Conservation (phyloP, 1,140 invertebrate genomes). For the Conus ventricosus region DNA sequence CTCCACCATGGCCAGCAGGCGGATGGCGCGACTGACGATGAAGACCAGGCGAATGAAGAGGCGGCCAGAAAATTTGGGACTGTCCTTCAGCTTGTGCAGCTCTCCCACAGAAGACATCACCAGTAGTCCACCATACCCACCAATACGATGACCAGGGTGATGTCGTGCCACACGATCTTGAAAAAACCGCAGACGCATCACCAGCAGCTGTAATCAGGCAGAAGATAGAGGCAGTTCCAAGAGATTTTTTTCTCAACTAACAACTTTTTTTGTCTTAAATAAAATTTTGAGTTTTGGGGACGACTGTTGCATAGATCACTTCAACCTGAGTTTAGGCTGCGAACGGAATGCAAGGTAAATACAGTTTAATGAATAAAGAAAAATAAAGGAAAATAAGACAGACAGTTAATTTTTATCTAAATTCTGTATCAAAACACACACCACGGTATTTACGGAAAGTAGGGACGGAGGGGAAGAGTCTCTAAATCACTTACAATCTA, state of each 20-base stretch:
- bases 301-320: too few relatives aligned
- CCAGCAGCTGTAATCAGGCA: conserved; percentile 19
- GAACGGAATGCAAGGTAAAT: too few relatives aligned
- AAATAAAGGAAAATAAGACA: too few relatives aligned
- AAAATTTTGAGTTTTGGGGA: background rate
- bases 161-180: conserved; percentile 35
- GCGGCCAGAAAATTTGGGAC: background rate
- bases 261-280: too few relatives aligned
- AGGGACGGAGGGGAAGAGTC: too few relatives aligned
- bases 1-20: conserved; percentile 19
- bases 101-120: background rate
- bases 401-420: too few relatives aligned
- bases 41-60: conserved; percentile 21
- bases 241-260: too few relatives aligned
- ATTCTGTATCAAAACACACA: too few relatives aligned
- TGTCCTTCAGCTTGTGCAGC: background rate
- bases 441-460: too few relatives aligned
- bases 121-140: conserved; percentile 17
- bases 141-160: conserved; percentile 25
- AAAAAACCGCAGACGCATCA: conserved; percentile 22
- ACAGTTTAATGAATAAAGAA: too few relatives aligned
- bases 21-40: conserved; percentile 1
- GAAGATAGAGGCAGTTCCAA: background rate
- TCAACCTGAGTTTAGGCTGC: background rate
- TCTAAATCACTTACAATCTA: too few relatives aligned